Evolutionary conservation across 2,888 invertebrate genomes (phyloP).

Genomic region (Tribolium freemani): DNA sequence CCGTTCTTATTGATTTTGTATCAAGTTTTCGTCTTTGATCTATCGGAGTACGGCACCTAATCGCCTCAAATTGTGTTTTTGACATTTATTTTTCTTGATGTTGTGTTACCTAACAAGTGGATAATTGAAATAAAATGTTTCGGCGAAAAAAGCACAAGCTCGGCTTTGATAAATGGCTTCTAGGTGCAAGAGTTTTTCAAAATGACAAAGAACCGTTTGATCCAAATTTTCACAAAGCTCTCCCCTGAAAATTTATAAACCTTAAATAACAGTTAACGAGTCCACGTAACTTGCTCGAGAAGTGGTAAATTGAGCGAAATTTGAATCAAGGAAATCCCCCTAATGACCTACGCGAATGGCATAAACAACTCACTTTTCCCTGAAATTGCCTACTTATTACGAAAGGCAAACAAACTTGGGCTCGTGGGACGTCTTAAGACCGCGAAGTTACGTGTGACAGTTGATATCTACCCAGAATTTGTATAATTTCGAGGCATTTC

Average conservation of each 20-base stretch:
- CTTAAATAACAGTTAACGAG: slow-evolving; percentile 1
- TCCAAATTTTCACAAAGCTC: background rate
- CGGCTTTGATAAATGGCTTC: slow-evolving; percentile 16
- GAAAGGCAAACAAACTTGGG: slow-evolving; percentile 14
- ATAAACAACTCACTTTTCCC: slow-evolving; percentile 20
- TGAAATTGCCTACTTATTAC: slow-evolving; percentile 14
- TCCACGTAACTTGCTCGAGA: slow-evolving; percentile 9
- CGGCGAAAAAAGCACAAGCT: slow-evolving; percentile 5
- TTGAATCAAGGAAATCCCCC: slow-evolving; percentile 1
- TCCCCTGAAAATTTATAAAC: background rate
- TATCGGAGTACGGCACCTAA: background rate
- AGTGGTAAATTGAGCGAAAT: slow-evolving; percentile 13
- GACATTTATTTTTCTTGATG: slow-evolving; percentile 21
- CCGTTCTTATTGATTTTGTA: background rate
- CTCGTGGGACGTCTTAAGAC: slow-evolving; percentile 17
- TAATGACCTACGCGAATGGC: slow-evolving; percentile 20
- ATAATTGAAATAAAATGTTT: slow-evolving; percentile 22
- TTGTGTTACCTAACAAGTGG: slow-evolving; percentile 8
- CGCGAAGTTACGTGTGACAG: slow-evolving; percentile 17
- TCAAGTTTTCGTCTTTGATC: background rate
- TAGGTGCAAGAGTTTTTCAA: background rate
- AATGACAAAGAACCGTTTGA: slow-evolving; percentile 6
- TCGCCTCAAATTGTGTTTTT: background rate
- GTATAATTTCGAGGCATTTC: slow-evolving; percentile 20
- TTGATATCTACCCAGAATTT: background rate